A percentile compares a stretch with the other conserved stretches of the same genome.
phyloP scores from a whole-genome alignment of 1,140 invertebrate species.

The Brachionus rubens region DNA sequence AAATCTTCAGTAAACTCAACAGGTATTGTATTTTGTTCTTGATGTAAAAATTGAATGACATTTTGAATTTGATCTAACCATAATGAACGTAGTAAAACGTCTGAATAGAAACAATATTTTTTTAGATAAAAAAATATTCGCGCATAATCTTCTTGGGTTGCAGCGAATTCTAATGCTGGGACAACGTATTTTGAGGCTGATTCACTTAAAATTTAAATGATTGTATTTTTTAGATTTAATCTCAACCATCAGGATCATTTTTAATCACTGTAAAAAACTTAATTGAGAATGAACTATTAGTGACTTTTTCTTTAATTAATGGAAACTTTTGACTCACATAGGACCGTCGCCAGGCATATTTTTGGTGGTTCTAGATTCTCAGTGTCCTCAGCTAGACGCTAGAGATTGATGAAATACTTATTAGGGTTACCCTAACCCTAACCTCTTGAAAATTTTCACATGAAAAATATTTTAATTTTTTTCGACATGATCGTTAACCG shows the following conservation, averaged over 20 bases:
- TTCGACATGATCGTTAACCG: no score
- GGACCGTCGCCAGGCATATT: no score
- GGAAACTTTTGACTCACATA: no score
- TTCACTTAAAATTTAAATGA: slow-evolving; percentile 10
- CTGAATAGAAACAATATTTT: slow-evolving; percentile 44
- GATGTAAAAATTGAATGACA: slow-evolving; percentile 23
- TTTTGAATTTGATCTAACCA: slow-evolving; percentile 46
- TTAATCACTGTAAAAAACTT: no score
- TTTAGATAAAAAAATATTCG: slow-evolving; percentile 32
- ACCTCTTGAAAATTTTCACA: no score
- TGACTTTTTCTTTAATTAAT: no score
- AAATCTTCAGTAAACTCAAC: slow-evolving; percentile 35
- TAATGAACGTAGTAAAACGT: slow-evolving; percentile 25
- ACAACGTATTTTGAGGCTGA: slow-evolving; percentile 33
- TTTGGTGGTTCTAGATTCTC: no score
- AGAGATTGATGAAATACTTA: no score
- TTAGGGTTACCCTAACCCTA: no score
- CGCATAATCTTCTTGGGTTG: slow-evolving; percentile 36
- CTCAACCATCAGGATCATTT: not conserved
- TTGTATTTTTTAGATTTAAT: not conserved
- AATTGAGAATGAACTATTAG: no score
- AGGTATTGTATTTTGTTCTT: not conserved
- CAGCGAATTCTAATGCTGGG: slow-evolving; percentile 24
- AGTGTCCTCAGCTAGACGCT: no score
- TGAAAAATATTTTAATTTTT: no score